Evolutionary conservation across 2,888 invertebrate genomes (phyloP).

Genomic region (Epistrophe eligans): DNA sequence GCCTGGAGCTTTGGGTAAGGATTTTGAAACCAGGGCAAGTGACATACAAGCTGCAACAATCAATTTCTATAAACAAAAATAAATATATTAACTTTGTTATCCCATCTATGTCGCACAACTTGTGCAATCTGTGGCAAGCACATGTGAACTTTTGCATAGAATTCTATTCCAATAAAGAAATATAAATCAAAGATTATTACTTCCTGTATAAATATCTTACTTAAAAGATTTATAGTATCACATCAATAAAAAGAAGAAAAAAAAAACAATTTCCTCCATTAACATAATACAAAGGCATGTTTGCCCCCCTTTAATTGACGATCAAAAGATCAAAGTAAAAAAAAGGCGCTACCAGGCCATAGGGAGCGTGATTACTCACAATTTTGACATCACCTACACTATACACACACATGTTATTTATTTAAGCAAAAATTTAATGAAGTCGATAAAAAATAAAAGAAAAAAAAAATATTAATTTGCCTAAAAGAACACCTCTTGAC

Average conservation of each 20-base stretch:
- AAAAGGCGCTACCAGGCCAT: conserved; percentile 1
- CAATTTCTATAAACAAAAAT: too few relatives aligned
- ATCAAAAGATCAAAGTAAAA: conserved; percentile 13
- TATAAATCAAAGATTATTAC: too few relatives aligned
- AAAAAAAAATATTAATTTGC: conserved; percentile 28
- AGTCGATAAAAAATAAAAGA: conserved; percentile 1
- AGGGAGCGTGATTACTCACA: conserved; percentile 38
- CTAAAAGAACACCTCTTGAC: conserved; percentile 21
- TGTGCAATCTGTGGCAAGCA: too few relatives aligned
- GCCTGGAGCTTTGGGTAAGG: too few relatives aligned
- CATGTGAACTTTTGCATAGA: too few relatives aligned
- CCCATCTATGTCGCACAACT: too few relatives aligned
- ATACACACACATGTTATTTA: conserved; percentile 1
- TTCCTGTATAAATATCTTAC: conserved; percentile 42
- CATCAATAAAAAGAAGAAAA: conserved; percentile 26
- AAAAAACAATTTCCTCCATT: conserved; percentile 25
- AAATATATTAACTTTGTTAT: too few relatives aligned
- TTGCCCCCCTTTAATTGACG: conserved; percentile 10
- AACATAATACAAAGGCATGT: background rate
- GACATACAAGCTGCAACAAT: too few relatives aligned
- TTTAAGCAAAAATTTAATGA: conserved; percentile 5
- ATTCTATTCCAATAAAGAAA: too few relatives aligned
- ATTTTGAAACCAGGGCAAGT: too few relatives aligned
- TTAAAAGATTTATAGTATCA: conserved; percentile 62
- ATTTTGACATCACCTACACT: conserved; percentile 4